phyloP scores from a whole-genome alignment of 2,888 invertebrate genomes.

The Smittia sp. region DNA sequence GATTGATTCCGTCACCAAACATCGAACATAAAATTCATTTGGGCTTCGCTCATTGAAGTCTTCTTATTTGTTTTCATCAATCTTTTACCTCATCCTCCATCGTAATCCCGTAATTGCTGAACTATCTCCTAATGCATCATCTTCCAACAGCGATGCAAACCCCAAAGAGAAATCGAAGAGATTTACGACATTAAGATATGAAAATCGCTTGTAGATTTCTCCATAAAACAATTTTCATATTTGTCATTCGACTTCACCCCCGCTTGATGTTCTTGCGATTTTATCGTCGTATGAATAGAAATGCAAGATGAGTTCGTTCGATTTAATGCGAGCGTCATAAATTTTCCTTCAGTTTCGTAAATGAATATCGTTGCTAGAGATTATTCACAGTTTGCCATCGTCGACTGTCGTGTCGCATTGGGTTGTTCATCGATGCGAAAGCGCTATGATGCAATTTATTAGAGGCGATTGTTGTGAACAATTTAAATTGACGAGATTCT shows the following conservation, averaged over 20 bases:
- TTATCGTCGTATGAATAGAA: conserved; percentile 29
- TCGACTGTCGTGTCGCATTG: conserved; percentile 14
- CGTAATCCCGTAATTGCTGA: no score
- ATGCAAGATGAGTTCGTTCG: not conserved
- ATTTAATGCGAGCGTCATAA: conserved; percentile 38
- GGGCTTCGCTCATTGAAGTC: no score
- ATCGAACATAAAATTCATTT: no score
- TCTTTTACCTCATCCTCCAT: no score
- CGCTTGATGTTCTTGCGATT: not conserved
- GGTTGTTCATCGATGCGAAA: conserved; percentile 35
- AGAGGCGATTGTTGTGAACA: not conserved
- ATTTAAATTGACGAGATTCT: not conserved
- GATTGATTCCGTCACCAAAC: no score
- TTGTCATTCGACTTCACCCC: conserved; percentile 34
- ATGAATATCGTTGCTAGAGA: not conserved
- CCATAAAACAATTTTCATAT: conserved; percentile 40
- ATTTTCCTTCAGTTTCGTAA: conserved; percentile 13
- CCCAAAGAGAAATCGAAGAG: conserved; percentile 15
- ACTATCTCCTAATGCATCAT: conserved; percentile 23
- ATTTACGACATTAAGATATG: conserved; percentile 29
- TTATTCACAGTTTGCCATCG: conserved; percentile 39
- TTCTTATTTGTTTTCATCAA: no score
- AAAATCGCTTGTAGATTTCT: not conserved
- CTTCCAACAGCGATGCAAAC: conserved; percentile 8
- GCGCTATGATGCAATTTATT: conserved; percentile 11